These are phyloP conservation scores for Streblospio benedicti DNA, from an alignment of 1,140 invertebrate genomes.

Conservation along the genomic window DNA sequence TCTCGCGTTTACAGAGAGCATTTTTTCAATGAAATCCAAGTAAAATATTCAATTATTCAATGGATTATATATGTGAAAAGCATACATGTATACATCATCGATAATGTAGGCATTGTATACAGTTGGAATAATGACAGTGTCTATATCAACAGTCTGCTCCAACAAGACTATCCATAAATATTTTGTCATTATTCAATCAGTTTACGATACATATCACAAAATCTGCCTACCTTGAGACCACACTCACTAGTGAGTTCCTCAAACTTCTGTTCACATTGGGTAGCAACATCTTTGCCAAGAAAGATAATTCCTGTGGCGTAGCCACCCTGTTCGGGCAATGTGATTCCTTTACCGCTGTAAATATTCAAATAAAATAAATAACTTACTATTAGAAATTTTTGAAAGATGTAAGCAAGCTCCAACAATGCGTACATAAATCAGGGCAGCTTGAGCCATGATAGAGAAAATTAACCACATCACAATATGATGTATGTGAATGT, in stretches of 20 bases:
- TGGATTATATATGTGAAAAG: too few species aligned
- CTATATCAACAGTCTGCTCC: too few species aligned
- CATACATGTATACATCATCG: too few species aligned
- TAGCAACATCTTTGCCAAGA: conserved; percentile 72
- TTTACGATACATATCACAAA: too few species aligned
- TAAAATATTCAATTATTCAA: too few species aligned
- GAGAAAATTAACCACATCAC: not conserved
- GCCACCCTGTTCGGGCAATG: conserved; percentile 71
- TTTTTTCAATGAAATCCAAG: too few species aligned
- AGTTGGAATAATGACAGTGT: too few species aligned
- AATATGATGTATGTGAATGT: not conserved
- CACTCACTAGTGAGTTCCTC: conserved; percentile 68
- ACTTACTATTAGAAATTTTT: not conserved
- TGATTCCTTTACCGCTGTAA: conserved; percentile 66
- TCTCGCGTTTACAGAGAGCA: too few species aligned
- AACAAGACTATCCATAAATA: too few species aligned
- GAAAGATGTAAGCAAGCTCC: not conserved
- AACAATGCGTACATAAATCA: not conserved
- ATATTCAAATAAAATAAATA: conserved; percentile 32
- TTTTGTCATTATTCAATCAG: too few species aligned
- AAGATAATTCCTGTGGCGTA: conserved; percentile 97
- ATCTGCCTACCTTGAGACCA: conserved; percentile 56
- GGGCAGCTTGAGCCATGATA: not conserved
- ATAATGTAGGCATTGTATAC: too few species aligned
- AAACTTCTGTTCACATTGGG: conserved; percentile 73